phyloP scores from a whole-genome alignment of 2,797 vertebrate species.

The Salmo trutta region DNA sequence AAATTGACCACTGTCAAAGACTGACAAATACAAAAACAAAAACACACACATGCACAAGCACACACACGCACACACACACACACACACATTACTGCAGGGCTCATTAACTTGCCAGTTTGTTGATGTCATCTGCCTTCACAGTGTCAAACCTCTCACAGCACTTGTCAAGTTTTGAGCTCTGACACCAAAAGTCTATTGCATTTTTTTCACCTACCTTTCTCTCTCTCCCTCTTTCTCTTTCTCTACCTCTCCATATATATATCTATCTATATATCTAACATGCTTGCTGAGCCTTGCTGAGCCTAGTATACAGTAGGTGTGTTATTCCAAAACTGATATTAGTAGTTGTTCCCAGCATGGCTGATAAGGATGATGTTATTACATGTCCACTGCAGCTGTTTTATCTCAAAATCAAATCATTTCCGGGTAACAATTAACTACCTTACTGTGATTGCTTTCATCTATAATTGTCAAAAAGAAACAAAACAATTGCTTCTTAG shows the following conservation, averaged over 20 bases:
- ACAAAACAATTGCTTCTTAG: no score
- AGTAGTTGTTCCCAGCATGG: conserved; percentile 21
- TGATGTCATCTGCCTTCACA: conserved; percentile 38
- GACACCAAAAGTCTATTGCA: conserved; percentile 21
- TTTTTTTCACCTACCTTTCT: conserved; percentile 27
- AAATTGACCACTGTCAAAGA: conserved; percentile 75
- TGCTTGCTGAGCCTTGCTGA: background rate
- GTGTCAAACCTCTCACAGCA: conserved; percentile 24
- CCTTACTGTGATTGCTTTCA: no score
- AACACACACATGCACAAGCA: conserved; percentile 19
- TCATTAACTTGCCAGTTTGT: conserved; percentile 32
- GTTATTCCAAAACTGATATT: conserved; percentile 21
- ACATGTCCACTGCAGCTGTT: no score
- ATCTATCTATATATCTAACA: background rate
- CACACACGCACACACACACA: background rate
- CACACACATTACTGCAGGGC: conserved; percentile 21
- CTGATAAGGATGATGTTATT: conserved; percentile 3
- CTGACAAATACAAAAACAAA: background rate
- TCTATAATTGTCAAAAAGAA: no score
- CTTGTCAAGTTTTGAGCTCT: conserved; percentile 1
- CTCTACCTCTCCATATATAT: conserved; percentile 17
- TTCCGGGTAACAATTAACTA: no score
- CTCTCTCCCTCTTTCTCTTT: conserved; percentile 25
- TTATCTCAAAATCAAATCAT: no score
- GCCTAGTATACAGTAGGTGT: background rate